Evolutionary conservation across 2,888 invertebrate species (phyloP).

Genomic region (Scelioninae gen. 1): DNA sequence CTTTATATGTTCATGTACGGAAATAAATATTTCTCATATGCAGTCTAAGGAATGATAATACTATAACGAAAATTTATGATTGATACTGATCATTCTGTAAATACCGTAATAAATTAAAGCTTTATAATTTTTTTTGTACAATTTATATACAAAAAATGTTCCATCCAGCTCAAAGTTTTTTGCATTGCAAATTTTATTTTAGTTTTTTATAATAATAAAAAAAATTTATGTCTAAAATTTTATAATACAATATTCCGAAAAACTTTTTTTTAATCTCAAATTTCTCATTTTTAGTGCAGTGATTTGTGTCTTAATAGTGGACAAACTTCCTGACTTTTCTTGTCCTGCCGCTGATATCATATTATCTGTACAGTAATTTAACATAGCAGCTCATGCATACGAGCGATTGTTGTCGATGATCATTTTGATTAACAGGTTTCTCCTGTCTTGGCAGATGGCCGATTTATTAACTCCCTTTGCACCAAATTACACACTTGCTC

Average conservation of each 20-base stretch:
- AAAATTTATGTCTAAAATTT: neutral
- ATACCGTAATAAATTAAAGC: too few relatives aligned
- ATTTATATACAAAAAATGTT: too few relatives aligned
- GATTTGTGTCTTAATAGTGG: conserved; percentile 50
- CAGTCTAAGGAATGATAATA: too few relatives aligned
- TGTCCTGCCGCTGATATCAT: conserved; percentile 50
- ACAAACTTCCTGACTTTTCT: conserved; percentile 56
- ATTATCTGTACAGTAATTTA: conserved; percentile 26
- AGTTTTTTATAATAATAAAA: too few relatives aligned
- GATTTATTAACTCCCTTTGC: conserved; percentile 42
- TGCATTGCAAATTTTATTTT: too few relatives aligned
- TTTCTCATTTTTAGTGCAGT: conserved; percentile 63
- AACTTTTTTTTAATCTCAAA: conserved; percentile 17
- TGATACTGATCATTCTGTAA: too few relatives aligned
- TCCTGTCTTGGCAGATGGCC: conserved; percentile 20
- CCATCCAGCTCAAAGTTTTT: too few relatives aligned
- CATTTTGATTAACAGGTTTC: conserved; percentile 41
- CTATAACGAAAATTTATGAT: too few relatives aligned
- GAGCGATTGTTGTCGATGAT: conserved; percentile 34
- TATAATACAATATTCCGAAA: conserved; percentile 19
- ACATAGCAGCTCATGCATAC: conserved; percentile 41
- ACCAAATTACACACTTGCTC: conserved; percentile 50
- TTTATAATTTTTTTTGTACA: too few relatives aligned
- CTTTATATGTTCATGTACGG: too few relatives aligned
- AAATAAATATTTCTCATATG: too few relatives aligned